These are phyloP conservation scores for Cheilinus undulatus DNA, from an alignment of 2,113 vertebrate genomes.

Conservation along the genomic window DNA sequence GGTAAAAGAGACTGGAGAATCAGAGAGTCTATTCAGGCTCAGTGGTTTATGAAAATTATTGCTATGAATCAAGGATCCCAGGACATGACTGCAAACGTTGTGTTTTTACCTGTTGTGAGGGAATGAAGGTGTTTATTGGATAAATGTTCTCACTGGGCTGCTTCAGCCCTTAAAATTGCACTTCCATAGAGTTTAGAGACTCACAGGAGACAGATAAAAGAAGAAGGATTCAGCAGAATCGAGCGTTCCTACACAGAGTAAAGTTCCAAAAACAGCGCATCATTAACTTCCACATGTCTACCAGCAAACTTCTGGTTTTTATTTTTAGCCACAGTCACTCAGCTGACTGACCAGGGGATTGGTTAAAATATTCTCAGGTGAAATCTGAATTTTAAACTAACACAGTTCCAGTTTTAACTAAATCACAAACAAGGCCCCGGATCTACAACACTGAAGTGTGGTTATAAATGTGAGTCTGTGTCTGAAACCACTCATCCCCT, in stretches of 20 bases:
- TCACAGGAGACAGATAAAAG: background rate
- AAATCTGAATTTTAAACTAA: too few species aligned
- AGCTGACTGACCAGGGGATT: too few species aligned
- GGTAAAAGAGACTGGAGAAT: too few species aligned
- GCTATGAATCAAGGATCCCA: background rate
- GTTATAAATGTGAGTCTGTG: too few species aligned
- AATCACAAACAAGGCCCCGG: too few species aligned
- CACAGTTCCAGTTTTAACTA: too few species aligned
- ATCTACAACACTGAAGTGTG: too few species aligned
- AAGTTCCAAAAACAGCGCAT: background rate
- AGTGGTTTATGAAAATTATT: background rate
- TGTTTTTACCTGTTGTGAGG: background rate
- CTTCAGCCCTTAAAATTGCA: background rate
- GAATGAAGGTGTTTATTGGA: background rate
- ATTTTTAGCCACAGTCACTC: too few species aligned
- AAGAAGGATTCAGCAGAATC: background rate
- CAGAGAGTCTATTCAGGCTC: background rate
- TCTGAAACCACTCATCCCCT: too few species aligned
- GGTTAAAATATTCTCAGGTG: too few species aligned
- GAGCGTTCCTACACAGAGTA: background rate
- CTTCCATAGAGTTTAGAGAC: background rate
- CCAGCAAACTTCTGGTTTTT: too few species aligned
- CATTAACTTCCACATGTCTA: background rate
- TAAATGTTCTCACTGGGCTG: background rate
- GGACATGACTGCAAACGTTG: background rate